These are phyloP conservation scores for Pterocles burchelli DNA, from an alignment of 2,113 vertebrate genomes.

Conservation along the genomic window DNA sequence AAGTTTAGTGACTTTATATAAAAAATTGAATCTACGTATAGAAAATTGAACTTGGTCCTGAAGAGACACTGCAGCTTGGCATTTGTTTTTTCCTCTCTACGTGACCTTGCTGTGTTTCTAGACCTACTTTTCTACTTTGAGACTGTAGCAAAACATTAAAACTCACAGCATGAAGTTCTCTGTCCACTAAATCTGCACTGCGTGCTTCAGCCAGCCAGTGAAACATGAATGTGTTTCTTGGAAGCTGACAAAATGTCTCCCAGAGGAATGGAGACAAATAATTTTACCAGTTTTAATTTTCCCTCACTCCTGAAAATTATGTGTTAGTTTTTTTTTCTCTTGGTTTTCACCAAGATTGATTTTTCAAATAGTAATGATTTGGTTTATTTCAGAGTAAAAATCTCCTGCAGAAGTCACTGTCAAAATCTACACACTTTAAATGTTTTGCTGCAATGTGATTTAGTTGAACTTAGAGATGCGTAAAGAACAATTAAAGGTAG, in stretches of 20 bases:
- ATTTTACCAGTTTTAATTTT: background rate
- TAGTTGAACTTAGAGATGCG: background rate
- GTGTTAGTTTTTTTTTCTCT: background rate
- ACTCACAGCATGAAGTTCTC: background rate
- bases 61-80: background rate
- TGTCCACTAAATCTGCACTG: background rate
- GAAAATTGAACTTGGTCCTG: background rate
- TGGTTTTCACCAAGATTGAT: background rate
- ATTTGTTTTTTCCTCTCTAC: background rate
- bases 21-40: background rate
- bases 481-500: background rate
- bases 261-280: background rate
- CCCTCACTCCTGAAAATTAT: background rate
- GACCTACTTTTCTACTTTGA: background rate
- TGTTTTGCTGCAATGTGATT: background rate
- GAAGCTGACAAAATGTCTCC: background rate
- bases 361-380: background rate
- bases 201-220: background rate
- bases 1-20: background rate
- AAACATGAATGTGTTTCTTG: background rate
- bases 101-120: background rate
- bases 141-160: background rate
- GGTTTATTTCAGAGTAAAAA: background rate
- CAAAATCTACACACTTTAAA: background rate
- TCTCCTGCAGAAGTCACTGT: background rate